These are phyloP conservation scores for Shargacucullia verbasci DNA, from an alignment of 2,888 invertebrate genomes.

Conservation along the genomic window DNA sequence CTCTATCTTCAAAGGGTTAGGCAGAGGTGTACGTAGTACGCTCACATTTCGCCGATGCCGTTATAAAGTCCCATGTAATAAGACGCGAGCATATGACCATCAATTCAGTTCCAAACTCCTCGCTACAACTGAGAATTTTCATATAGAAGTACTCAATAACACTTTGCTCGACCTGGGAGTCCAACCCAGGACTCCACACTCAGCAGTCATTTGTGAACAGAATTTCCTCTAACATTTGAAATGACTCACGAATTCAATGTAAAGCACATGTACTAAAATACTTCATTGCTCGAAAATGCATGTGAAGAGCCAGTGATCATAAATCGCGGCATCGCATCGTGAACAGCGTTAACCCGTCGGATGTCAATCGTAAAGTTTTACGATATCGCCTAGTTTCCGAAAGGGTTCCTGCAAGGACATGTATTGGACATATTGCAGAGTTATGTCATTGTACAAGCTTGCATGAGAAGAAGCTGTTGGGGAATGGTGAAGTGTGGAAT, in stretches of 20 bases:
- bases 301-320: slow-evolving; percentile 54
- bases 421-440: slow-evolving; percentile 38
- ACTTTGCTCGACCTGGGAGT: no score
- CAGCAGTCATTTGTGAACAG: no score
- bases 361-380: slow-evolving; percentile 87
- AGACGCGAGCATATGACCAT: no score
- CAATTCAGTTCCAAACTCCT: no score
- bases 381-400: slow-evolving; percentile 84
- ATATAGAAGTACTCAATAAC: no score
- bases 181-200: no score
- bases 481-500: no score
- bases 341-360: slow-evolving; percentile 80
- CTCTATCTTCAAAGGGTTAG: no score
- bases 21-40: no score
- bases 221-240: background rate
- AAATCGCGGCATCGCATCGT: slow-evolving; percentile 62
- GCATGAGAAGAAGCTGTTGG: slow-evolving; percentile 26
- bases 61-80: no score
- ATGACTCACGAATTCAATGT: slow-evolving; percentile 30
- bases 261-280: slow-evolving; percentile 46
- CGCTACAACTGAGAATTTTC: no score
- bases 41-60: no score
- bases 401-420: slow-evolving; percentile 72
- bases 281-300: slow-evolving; percentile 52
- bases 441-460: slow-evolving; percentile 23